phyloP scores from a whole-genome alignment of 1,140 invertebrate species.

The Chrysomallon squamiferum region DNA sequence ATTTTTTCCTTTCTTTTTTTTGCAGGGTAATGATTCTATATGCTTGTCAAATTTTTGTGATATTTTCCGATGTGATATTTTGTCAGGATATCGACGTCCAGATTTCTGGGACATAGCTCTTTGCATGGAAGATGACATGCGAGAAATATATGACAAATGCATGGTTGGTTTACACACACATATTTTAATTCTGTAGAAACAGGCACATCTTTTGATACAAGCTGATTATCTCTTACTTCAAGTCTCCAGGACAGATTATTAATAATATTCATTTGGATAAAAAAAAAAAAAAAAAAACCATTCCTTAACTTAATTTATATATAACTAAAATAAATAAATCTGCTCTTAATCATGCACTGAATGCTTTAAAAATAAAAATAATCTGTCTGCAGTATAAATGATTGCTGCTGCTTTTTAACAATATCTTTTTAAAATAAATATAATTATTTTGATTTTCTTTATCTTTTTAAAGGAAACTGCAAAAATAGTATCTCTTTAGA shows the following conservation, averaged over 20 bases:
- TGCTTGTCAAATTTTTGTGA: conserved; percentile 94
- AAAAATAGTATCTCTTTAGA: too few relatives aligned
- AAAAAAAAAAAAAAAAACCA: too few relatives aligned
- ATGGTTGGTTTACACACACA: conserved; percentile 38
- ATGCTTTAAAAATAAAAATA: too few relatives aligned
- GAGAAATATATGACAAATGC: conserved; percentile 43
- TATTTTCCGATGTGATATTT: conserved; percentile 90
- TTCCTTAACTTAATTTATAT: not conserved
- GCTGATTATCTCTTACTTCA: not conserved
- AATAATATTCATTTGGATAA: not conserved
- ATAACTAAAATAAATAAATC: too few relatives aligned
- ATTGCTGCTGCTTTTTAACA: too few relatives aligned
- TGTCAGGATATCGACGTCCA: conserved; percentile 31
- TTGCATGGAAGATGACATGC: conserved; percentile 56
- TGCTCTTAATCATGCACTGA: too few relatives aligned
- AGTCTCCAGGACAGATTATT: not conserved
- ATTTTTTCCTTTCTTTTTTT: too few relatives aligned
- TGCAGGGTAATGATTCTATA: conserved; percentile 86
- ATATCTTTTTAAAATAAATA: too few relatives aligned
- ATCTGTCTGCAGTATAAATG: too few relatives aligned
- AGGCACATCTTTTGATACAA: conserved; percentile 5
- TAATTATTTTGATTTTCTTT: too few relatives aligned
- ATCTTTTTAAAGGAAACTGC: too few relatives aligned
- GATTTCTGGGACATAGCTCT: conserved; percentile 58
- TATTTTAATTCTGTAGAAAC: conserved; percentile 14